Percentiles rank a stretch among this genome's conserved stretches.
phyloP scores from a whole-genome alignment of 1,140 invertebrate genomes.

The Thalassaphorura encarpata region DNA sequence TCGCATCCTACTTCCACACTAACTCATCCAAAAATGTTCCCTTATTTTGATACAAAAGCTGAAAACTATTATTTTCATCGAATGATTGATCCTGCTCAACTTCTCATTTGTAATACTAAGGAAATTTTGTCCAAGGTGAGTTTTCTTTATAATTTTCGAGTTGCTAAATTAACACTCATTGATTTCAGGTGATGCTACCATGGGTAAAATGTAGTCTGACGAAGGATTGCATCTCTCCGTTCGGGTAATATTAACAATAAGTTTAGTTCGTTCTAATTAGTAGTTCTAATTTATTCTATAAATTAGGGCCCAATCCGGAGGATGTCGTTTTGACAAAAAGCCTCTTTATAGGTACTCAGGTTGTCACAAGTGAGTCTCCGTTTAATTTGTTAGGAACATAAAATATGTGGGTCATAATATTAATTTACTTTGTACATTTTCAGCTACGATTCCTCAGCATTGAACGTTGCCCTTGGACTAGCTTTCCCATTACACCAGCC shows the following conservation, averaged over 20 bases:
- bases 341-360: slow-evolving; percentile 43
- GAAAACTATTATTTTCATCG: slow-evolving; percentile 38
- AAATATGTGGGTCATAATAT: background rate
- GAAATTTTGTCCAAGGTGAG: slow-evolving; percentile 35
- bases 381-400: slow-evolving; percentile 2
- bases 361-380: too few relatives aligned
- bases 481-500: slow-evolving; percentile 31
- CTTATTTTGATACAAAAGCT: slow-evolving; percentile 42
- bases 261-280: background rate
- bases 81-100: slow-evolving; percentile 41
- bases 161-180: background rate
- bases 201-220: slow-evolving; percentile 44
- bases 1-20: slow-evolving; percentile 44
- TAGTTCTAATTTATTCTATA: background rate
- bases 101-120: slow-evolving; percentile 42
- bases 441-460: slow-evolving; percentile 23
- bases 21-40: slow-evolving; percentile 48
- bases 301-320: slow-evolving; percentile 39
- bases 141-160: background rate
- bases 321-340: slow-evolving; percentile 40
- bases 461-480: slow-evolving; percentile 30
- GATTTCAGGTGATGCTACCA: slow-evolving; percentile 36
- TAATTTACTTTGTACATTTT: slow-evolving; percentile 3
- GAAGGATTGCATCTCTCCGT: slow-evolving; percentile 42
- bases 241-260: slow-evolving; percentile 37